phyloP scores from a whole-genome alignment of 37 sponge, comb jelly and placozoan species.

The Sycon ciliatum region DNA sequence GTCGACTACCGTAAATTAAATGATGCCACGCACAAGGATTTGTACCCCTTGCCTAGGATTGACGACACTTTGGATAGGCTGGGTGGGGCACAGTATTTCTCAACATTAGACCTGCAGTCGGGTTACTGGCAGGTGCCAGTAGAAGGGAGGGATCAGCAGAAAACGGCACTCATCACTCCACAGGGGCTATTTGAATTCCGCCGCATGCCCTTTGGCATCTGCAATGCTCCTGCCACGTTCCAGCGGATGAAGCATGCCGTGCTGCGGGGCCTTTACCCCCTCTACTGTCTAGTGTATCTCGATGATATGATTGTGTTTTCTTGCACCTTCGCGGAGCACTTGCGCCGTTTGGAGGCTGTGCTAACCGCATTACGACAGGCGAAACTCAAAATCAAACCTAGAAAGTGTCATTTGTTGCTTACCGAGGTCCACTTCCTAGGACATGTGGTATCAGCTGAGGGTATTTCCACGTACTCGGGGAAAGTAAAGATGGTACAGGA shows the following conservation, averaged over 20 bases:
- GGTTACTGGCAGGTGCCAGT: conserved; percentile 60
- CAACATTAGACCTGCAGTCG: conserved; percentile 37
- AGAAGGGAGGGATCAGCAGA: conserved; percentile 14
- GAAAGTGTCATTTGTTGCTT: conserved; percentile 13
- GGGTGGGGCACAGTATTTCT: conserved; percentile 32
- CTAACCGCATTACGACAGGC: conserved; percentile 17
- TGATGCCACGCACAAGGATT: conserved; percentile 35
- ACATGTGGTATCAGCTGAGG: conserved; percentile 24
- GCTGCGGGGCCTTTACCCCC: conserved; percentile 16
- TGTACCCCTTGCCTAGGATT: conserved; percentile 45
- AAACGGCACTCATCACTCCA: conserved; percentile 38
- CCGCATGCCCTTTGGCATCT: conserved; percentile 53
- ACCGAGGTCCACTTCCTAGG: conserved; percentile 23
- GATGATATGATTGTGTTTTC: conserved; percentile 47
- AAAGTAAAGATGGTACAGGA: too few species aligned
- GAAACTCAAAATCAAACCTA: conserved; percentile 23
- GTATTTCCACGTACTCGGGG: conserved; percentile 23
- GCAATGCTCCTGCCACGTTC: conserved; percentile 52
- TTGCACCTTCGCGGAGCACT: conserved; percentile 21
- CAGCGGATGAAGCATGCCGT: conserved; percentile 44
- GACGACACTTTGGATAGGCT: conserved; percentile 35
- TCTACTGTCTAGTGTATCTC: conserved; percentile 34
- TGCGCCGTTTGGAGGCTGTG: conserved; percentile 27
- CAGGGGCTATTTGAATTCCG: conserved; percentile 48
- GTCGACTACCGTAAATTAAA: conserved; percentile 45